These are phyloP conservation scores for Scortum barcoo DNA, from an alignment of 2,113 vertebrate species.

Conservation along the genomic window DNA sequence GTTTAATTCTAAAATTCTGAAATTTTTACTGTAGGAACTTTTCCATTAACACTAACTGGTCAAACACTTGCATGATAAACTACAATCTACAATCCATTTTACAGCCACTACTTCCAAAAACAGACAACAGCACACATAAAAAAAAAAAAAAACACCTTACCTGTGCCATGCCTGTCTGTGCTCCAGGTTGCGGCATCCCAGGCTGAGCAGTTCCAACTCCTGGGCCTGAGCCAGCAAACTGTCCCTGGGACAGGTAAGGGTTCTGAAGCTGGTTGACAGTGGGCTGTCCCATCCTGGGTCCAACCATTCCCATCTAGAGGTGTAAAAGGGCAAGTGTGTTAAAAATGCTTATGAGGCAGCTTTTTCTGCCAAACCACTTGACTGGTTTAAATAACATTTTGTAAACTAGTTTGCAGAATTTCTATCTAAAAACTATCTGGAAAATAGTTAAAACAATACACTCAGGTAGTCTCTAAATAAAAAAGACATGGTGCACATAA, in stretches of 20 bases:
- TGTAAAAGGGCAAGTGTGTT: not conserved
- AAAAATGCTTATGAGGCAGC: not conserved
- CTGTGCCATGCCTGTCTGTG: slow-evolving; percentile 78
- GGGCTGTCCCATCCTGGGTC: slow-evolving; percentile 90
- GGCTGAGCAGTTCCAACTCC: slow-evolving; percentile 83
- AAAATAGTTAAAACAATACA: not conserved
- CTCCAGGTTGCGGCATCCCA: slow-evolving; percentile 85
- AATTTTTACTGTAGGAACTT: not conserved
- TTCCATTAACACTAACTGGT: not conserved
- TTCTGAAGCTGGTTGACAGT: slow-evolving; percentile 90
- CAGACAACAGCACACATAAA: too few species aligned
- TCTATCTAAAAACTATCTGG: too few species aligned
- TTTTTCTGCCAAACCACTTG: not conserved
- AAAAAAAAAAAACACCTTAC: slow-evolving; percentile 66
- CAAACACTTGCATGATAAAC: not conserved
- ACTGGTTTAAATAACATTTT: not conserved
- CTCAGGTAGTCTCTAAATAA: not conserved
- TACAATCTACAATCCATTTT: not conserved
- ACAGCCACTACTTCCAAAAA: too few species aligned
- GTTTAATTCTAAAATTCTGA: not conserved
- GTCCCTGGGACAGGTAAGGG: slow-evolving; percentile 91
- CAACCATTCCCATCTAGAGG: slow-evolving; percentile 89
- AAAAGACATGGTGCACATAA: not conserved
- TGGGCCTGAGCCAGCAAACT: slow-evolving; percentile 89
- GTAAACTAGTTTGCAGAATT: not conserved